These are phyloP conservation scores for Lerista edwardsae DNA, from an alignment of 2,797 vertebrate genomes.

Conservation along the genomic window DNA sequence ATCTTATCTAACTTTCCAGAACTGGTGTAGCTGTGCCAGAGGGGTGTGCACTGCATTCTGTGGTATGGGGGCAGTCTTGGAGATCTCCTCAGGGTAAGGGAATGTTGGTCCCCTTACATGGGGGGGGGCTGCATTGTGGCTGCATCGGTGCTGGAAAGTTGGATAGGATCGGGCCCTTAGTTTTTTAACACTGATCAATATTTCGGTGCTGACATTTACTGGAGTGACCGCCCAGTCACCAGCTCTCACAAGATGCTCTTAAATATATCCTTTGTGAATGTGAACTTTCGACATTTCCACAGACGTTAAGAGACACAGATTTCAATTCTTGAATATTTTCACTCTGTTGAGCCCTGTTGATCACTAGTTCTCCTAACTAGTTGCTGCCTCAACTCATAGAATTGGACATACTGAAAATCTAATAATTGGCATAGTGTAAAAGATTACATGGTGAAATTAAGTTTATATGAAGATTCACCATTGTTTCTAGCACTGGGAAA, in stretches of 20 bases:
- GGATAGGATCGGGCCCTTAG: no score
- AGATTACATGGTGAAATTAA: neutral
- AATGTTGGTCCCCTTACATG: no score
- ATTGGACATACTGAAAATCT: neutral
- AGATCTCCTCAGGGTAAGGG: no score
- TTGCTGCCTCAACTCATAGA: neutral
- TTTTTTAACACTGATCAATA: neutral
- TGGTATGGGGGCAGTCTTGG: no score
- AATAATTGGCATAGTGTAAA: neutral
- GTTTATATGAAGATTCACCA: neutral
- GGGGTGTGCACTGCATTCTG: no score
- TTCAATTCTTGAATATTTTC: neutral
- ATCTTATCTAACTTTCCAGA: no score
- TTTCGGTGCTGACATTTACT: neutral
- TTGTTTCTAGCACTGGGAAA: neutral
- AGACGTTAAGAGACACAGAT: neutral
- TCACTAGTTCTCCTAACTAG: neutral
- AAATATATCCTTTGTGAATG: neutral
- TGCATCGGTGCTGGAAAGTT: no score
- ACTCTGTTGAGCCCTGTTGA: no score
- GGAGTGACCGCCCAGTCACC: no score
- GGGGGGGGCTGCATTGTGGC: no score
- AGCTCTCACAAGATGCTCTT: neutral
- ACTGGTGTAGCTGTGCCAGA: no score
- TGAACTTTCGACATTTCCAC: neutral